A percentile compares a stretch with the other conserved stretches of the same genome.
These are phyloP conservation scores for Mycetomoellerius zeteki DNA, from an alignment of 1,140 invertebrate species.

Conservation along the genomic window DNA sequence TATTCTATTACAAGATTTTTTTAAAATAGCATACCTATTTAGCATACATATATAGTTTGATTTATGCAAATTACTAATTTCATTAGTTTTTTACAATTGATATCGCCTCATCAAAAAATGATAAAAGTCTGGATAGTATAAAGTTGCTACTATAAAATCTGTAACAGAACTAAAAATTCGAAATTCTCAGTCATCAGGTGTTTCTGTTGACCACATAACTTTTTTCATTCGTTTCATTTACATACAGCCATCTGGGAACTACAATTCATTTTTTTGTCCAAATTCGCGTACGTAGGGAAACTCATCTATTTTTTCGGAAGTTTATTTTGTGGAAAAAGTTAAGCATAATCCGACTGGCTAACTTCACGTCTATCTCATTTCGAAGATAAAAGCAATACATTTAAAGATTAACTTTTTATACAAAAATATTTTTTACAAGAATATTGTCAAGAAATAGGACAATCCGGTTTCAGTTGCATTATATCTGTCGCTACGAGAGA, in stretches of 20 bases:
- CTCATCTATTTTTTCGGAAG: slow-evolving; percentile 35
- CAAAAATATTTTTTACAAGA: background rate
- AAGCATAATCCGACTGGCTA: slow-evolving; percentile 24
- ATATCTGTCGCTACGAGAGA: background rate
- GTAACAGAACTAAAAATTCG: slow-evolving; percentile 12
- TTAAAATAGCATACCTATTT: too few species aligned
- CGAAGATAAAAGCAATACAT: slow-evolving; percentile 26
- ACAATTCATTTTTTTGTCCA: slow-evolving; percentile 60
- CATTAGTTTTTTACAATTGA: background rate
- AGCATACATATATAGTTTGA: too few species aligned
- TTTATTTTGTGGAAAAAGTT: slow-evolving; percentile 8
- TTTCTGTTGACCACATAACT: background rate
- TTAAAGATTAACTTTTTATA: slow-evolving; percentile 31
- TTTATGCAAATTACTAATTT: background rate
- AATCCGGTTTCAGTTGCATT: slow-evolving; percentile 7
- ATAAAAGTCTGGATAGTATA: background rate
- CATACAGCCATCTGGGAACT: background rate
- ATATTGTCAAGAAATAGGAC: background rate
- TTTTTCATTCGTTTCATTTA: slow-evolving; percentile 18
- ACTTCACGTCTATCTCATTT: background rate
- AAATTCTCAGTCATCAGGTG: background rate
- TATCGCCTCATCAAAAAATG: background rate
- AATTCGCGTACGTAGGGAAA: slow-evolving; percentile 1
- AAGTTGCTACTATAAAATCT: background rate
- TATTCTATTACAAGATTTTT: too few species aligned